These are phyloP conservation scores for Machimus rusticus DNA, from an alignment of 2,888 invertebrate genomes.

Conservation along the genomic window DNA sequence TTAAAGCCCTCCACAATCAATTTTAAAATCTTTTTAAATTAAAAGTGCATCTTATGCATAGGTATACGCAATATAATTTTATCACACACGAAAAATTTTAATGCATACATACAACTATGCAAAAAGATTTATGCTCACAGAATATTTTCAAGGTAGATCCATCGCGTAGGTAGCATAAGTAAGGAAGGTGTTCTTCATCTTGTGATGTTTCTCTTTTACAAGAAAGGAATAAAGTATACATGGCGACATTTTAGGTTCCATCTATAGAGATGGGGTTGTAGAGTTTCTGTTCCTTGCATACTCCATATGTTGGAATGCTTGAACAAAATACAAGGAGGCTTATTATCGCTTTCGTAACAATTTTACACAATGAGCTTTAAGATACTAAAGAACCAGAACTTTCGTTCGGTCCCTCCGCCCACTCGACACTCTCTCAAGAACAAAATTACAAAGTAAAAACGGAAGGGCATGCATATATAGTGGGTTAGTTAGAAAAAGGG, in stretches of 20 bases:
- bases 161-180: not conserved
- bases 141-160: not conserved
- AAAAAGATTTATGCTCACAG: not conserved
- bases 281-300: not conserved
- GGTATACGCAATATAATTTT: too few relatives aligned
- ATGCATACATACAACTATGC: not conserved
- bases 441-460: not conserved
- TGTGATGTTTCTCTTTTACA: not conserved
- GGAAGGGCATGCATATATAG: not conserved
- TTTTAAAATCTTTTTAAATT: too few relatives aligned
- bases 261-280: not conserved
- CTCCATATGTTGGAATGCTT: not conserved
- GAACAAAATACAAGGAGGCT: slow-evolving; percentile 4
- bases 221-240: not conserved
- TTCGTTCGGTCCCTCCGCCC: not conserved
- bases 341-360: slow-evolving; percentile 8
- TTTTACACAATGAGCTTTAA: not conserved
- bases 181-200: not conserved
- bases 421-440: not conserved
- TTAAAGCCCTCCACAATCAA: too few relatives aligned
- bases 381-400: not conserved
- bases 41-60: too few relatives aligned
- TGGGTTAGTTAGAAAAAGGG: not conserved
- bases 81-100: not conserved
- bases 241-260: not conserved